These are phyloP conservation scores for Drosophila falleni DNA, from an alignment of 2,888 invertebrate species.

Conservation along the genomic window DNA sequence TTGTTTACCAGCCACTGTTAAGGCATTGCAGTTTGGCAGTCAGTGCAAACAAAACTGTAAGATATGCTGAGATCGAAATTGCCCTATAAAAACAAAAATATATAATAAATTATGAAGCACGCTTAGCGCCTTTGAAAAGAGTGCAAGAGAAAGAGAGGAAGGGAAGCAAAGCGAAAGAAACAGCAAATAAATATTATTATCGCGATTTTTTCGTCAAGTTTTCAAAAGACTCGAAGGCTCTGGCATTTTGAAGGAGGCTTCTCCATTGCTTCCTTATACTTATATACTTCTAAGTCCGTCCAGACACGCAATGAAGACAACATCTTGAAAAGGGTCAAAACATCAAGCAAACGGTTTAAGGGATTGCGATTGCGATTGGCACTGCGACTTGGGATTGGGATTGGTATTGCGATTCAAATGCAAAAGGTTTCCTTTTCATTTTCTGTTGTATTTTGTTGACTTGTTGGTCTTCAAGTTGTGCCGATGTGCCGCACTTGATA, in stretches of 20 bases:
- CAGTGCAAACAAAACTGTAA: slow-evolving; percentile 18
- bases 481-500: slow-evolving; percentile 72
- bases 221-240: slow-evolving; percentile 23
- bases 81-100: slow-evolving; percentile 36
- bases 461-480: slow-evolving; percentile 40
- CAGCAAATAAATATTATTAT: slow-evolving; percentile 76
- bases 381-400: slow-evolving; percentile 33
- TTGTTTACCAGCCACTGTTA: neutral
- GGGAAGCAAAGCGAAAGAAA: slow-evolving; percentile 7
- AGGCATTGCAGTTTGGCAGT: neutral
- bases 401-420: slow-evolving; percentile 67
- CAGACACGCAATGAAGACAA: slow-evolving; percentile 78
- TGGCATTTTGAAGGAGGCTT: slow-evolving; percentile 49
- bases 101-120: slow-evolving; percentile 58
- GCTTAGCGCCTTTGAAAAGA: slow-evolving; percentile 49
- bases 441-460: slow-evolving; percentile 42
- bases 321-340: slow-evolving; percentile 82
- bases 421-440: slow-evolving; percentile 53
- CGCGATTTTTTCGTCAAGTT: slow-evolving; percentile 67
- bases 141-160: neutral
- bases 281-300: slow-evolving; percentile 50
- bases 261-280: slow-evolving; percentile 67
- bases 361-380: slow-evolving; percentile 51
- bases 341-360: slow-evolving; percentile 71
- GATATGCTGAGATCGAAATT: slow-evolving; percentile 1